phyloP scores from a whole-genome alignment of 2,797 vertebrate genomes.

The Picus viridis region DNA sequence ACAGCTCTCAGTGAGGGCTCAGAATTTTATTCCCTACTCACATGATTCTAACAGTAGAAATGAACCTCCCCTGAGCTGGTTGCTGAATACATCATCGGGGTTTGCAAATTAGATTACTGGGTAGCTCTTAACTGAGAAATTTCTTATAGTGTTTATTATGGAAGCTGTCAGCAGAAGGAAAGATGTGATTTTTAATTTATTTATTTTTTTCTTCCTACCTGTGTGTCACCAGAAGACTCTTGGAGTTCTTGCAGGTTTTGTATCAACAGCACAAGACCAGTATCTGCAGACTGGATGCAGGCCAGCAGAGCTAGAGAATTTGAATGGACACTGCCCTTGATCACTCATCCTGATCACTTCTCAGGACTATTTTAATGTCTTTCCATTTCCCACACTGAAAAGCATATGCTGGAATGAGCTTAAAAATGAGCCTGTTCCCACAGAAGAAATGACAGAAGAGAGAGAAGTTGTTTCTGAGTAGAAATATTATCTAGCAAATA shows the following conservation, averaged over 20 bases:
- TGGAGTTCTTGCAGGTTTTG: neutral
- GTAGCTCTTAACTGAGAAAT: conserved; percentile 34
- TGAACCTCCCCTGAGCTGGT: conserved; percentile 35
- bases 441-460: neutral
- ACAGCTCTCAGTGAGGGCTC: neutral
- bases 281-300: neutral
- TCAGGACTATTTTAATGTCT: neutral
- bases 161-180: conserved; percentile 38
- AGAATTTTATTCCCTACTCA: conserved; percentile 43
- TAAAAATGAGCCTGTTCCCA: neutral
- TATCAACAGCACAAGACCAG: neutral
- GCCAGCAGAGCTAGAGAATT: neutral
- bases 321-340: neutral
- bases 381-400: neutral
- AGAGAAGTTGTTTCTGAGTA: neutral
- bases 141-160: conserved; percentile 55
- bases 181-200: neutral
- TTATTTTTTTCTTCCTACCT: neutral
- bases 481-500: conserved; percentile 33
- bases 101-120: conserved; percentile 43
- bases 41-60: conserved; percentile 47
- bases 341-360: neutral
- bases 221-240: neutral
- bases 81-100: conserved; percentile 48
- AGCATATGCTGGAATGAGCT: neutral